Percentiles rank a stretch among this genome's conserved stretches.
Conservation (phyloP, 2,797 vertebrate species). For the Mycteria americana region DNA sequence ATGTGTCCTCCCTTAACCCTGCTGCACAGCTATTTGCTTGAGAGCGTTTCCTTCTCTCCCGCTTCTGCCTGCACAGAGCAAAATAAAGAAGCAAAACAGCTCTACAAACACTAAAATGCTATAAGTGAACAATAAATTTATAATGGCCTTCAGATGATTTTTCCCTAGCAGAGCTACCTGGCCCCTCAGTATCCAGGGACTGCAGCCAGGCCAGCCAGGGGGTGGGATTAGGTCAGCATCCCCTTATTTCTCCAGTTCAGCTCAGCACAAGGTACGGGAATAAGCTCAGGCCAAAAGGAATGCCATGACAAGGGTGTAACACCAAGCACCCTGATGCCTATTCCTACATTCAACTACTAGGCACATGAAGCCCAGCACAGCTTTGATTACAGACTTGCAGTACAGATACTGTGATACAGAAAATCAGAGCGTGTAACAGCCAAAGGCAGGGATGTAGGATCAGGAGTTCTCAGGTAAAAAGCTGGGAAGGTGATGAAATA, state of each 20-base stretch:
- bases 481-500: not conserved
- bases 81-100: not conserved
- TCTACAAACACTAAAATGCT: not conserved
- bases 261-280: not conserved
- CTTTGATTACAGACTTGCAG: not conserved
- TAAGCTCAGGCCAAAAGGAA: not conserved
- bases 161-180: not conserved
- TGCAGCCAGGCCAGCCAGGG: not conserved
- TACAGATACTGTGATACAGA: not conserved
- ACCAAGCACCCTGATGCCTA: not conserved
- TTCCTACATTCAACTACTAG: not conserved
- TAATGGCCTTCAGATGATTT: not conserved
- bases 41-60: not conserved
- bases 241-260: not conserved
- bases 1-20: not conserved
- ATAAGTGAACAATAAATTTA: not conserved
- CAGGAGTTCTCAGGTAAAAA: not conserved
- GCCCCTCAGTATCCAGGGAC: not conserved
- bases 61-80: not conserved
- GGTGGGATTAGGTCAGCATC: not conserved
- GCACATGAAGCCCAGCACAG: not conserved
- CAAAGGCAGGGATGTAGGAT: not conserved
- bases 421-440: not conserved
- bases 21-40: not conserved
- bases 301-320: not conserved